Base-by-base conservation (phyloP, 2,888 invertebrate genomes). In the Eumerus sabulonum region DNA sequence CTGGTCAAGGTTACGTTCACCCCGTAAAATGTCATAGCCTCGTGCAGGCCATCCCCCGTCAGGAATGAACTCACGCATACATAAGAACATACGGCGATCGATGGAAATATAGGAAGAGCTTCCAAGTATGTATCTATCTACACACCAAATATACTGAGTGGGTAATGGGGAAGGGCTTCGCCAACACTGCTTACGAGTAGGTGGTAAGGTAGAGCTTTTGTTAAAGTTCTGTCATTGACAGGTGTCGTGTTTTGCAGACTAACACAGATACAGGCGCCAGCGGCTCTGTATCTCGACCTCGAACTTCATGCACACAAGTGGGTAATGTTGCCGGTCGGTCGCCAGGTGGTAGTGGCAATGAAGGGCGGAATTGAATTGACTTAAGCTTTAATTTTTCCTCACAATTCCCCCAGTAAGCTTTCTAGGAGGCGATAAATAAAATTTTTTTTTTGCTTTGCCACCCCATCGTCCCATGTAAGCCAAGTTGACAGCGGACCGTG, bases 301-400 rank as follows among this genome's bases (percentile, higher is more conserved):
- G 79, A 79, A 79, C 79, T 79, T 79, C 79, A 74, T 79, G 79
- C 79, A 79, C 64, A 79, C 74, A 79, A 79, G 74, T 79, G 79
- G 79, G 73, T 68, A 73, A 74, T 74, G 73, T 70, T 64, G 48
- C 18, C 18, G 53, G 68, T 68, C 47, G 40, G 54, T 54, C 19
- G 14, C 36, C 45, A 14, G 44, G 13, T 7, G 40, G 19, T 42
- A 1, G 56, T n/a, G n/a, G 45, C 3, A 38, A 50, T 19, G 48
- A 60, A 48, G 38, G 48, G 48, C 40, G 40, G 62, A 74, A 70
- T 76, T 45, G 68, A 57, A 70, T 59, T 70, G 36, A 64, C 63
- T 70, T 48, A 35, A 35, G 18, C 53, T 70, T 63, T 57, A 62
- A 68, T 47, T 68, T 56, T 63, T 45, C 18, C 38, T 35, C 40